Conservation (phyloP, 1,140 invertebrate genomes). For the Bicyclus anynana region DNA sequence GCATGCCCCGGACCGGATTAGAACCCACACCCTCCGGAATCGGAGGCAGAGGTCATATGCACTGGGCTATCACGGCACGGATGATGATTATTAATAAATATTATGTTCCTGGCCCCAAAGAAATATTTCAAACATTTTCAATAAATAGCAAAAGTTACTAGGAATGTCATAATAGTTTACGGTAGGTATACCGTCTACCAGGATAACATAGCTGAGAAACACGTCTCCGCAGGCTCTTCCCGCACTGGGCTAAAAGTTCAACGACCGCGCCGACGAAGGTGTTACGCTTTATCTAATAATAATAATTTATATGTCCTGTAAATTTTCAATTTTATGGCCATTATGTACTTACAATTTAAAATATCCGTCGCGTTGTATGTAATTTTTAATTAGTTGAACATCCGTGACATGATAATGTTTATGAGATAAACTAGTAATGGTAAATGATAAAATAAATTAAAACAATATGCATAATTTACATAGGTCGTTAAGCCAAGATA, state of each 20-base stretch:
- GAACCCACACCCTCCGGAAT: too few species aligned
- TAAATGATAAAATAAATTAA: slow-evolving; percentile 1
- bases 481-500: too few species aligned
- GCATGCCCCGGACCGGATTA: too few species aligned
- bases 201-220: slow-evolving; percentile 29
- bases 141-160: too few species aligned
- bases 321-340: slow-evolving; percentile 15
- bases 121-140: too few species aligned
- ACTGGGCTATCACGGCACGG: too few species aligned
- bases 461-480: too few species aligned
- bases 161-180: slow-evolving; percentile 28
- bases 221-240: slow-evolving; percentile 31
- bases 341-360: slow-evolving; percentile 8
- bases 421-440: slow-evolving; percentile 25
- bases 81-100: too few species aligned
- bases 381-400: background rate
- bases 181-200: slow-evolving; percentile 37
- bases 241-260: slow-evolving; percentile 60
- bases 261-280: slow-evolving; percentile 35
- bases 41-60: too few species aligned
- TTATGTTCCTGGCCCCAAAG: too few species aligned
- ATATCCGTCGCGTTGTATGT: background rate
- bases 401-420: background rate
- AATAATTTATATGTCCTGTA: slow-evolving; percentile 26
- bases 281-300: slow-evolving; percentile 31